Conservation (phyloP, 2,888 invertebrate genomes). For the Panorpa germanica region DNA sequence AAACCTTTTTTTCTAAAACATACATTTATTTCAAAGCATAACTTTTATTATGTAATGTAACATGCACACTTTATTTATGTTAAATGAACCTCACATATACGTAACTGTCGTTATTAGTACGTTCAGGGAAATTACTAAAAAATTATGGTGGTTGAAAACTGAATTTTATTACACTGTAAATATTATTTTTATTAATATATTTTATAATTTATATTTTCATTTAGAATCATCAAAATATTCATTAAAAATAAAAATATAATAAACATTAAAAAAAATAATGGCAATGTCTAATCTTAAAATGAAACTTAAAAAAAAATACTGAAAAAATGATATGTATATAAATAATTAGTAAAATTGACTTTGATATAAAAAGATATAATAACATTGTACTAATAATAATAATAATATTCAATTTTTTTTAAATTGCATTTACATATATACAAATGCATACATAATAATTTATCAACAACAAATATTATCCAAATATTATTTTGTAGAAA, state of each 20-base stretch:
- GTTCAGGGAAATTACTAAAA: constrained; percentile 1
- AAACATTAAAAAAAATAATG: constrained; percentile 1
- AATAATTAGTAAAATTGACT: neutral
- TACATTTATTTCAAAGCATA: too few relatives aligned
- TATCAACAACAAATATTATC: too few relatives aligned
- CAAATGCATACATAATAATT: too few relatives aligned
- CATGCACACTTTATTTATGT: too few relatives aligned
- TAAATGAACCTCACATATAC: too few relatives aligned
- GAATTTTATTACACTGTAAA: constrained; percentile 3
- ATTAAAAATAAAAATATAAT: constrained; percentile 3
- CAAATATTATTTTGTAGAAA: too few relatives aligned
- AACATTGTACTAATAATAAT: too few relatives aligned
- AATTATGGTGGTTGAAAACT: constrained; percentile 12
- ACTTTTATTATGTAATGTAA: too few relatives aligned
- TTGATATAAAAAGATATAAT: constrained; percentile 1
- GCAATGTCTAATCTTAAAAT: constrained; percentile 1
- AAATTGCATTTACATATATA: too few relatives aligned
- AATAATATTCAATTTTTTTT: too few relatives aligned
- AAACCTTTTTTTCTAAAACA: too few relatives aligned
- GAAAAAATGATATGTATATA: neutral
- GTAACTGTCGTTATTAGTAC: neutral
- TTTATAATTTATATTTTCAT: constrained; percentile 2
- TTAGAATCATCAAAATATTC: neutral
- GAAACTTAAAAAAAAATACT: neutral
- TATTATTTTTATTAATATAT: neutral